phyloP scores from a whole-genome alignment of 2,888 invertebrate species.

The Hololepta plana region DNA sequence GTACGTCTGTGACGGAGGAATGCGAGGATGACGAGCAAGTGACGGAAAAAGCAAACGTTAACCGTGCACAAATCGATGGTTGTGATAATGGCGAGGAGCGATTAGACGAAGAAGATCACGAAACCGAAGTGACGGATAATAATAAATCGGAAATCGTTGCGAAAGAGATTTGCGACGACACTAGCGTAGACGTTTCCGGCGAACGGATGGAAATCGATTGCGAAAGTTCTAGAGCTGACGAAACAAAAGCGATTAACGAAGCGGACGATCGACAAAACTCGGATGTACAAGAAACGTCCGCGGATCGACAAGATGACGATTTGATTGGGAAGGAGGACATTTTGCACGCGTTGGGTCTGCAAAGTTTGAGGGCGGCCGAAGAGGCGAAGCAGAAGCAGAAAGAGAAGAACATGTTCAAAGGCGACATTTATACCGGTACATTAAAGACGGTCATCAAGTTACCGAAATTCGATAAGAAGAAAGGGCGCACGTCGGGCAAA shows the following conservation, averaged over 20 bases:
- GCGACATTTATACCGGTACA: conserved; percentile 51
- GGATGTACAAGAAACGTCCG: conserved; percentile 1
- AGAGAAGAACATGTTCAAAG: conserved; percentile 10
- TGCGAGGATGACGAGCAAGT: neutral
- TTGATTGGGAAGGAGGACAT: conserved; percentile 45
- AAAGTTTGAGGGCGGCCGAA: conserved; percentile 57
- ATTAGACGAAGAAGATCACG: neutral
- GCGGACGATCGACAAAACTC: conserved; percentile 8
- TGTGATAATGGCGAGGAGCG: neutral
- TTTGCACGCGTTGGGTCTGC: conserved; percentile 51
- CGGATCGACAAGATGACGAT: conserved; percentile 8
- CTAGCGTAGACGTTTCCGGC: conserved; percentile 8
- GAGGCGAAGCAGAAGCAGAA: conserved; percentile 27
- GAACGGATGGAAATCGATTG: conserved; percentile 3
- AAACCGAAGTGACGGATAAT: neutral
- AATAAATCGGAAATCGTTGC: neutral
- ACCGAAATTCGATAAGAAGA: conserved; percentile 47
- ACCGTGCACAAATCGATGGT: neutral
- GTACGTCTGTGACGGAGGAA: neutral
- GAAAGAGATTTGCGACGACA: conserved; percentile 7
- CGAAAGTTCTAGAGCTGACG: conserved; percentile 12
- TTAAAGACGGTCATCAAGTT: conserved; percentile 71
- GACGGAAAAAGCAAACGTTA: conserved; percentile 1
- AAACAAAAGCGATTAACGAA: conserved; percentile 1
- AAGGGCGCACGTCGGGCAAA: conserved; percentile 36